A percentile compares a stretch with the other conserved stretches of the same genome.
phyloP scores from a whole-genome alignment of 2,797 vertebrate genomes.

The Anableps anableps region DNA sequence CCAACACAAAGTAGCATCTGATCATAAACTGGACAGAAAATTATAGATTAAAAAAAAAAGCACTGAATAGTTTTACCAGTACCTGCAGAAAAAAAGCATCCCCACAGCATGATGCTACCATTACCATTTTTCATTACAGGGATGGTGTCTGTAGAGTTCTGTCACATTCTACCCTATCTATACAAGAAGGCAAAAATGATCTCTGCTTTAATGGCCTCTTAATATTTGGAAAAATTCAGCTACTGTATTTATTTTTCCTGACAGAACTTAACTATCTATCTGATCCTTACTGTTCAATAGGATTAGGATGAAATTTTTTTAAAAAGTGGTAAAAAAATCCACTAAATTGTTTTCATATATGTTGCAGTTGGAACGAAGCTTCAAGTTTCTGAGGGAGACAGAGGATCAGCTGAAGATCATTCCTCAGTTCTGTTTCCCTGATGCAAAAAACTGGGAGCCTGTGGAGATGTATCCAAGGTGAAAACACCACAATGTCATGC shows the following conservation, averaged over 20 bases:
- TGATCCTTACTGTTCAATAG: not conserved
- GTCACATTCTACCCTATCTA: too few species aligned
- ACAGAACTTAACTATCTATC: not conserved
- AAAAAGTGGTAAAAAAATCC: not conserved
- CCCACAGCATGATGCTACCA: not conserved
- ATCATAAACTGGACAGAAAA: not conserved
- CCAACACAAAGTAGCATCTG: not conserved
- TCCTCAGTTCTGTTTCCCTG: constrained; percentile 92
- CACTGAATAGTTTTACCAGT: not conserved
- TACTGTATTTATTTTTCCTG: too few species aligned
- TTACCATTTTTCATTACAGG: too few species aligned
- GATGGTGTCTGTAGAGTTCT: not conserved
- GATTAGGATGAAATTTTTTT: not conserved
- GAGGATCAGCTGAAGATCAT: constrained; percentile 92
- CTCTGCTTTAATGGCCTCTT: not conserved
- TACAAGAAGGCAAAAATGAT: not conserved
- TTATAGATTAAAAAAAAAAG: not conserved
- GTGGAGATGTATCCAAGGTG: constrained; percentile 88
- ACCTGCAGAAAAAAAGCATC: not conserved
- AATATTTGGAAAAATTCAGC: not conserved
- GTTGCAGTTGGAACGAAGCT: constrained; percentile 86
- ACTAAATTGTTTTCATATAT: not conserved
- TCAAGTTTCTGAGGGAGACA: constrained; percentile 90
- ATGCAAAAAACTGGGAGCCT: constrained; percentile 88
- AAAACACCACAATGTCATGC: not conserved